Evolutionary conservation across 30 jellyfish, hydroid and myxozoan species (phyloP).

Genomic region (Chrysaora quinquecirrha): DNA sequence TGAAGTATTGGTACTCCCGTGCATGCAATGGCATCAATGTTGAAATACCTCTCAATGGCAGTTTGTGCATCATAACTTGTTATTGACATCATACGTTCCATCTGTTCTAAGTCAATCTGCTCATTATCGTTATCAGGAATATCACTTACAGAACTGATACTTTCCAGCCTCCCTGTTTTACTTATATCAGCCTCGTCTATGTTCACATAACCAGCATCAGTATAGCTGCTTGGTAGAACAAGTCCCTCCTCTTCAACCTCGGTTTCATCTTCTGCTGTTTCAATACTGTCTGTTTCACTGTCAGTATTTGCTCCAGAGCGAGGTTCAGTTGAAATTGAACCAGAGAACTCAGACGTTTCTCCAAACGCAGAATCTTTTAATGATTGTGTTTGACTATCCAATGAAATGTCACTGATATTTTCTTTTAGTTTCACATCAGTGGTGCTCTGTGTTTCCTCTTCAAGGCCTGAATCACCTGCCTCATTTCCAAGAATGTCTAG

Average conservation of each 20-base stretch:
- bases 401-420: conserved; percentile 41
- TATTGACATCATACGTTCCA: conserved; percentile 77
- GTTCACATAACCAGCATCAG: conserved; percentile 83
- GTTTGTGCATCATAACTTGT: conserved; percentile 82
- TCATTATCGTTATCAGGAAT: conserved; percentile 78
- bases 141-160: conserved; percentile 80
- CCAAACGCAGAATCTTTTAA: conserved; percentile 57
- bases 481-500: conserved; percentile 52
- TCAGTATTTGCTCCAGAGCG: conserved; percentile 23
- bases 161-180: conserved; percentile 40
- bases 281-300: conserved; percentile 26
- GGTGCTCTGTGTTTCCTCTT: conserved; percentile 74
- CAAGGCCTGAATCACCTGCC: conserved; percentile 87
- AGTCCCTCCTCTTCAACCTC: conserved; percentile 84
- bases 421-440: conserved; percentile 22
- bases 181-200: conserved; percentile 66
- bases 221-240: conserved; percentile 88
- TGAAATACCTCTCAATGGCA: conserved; percentile 85
- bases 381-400: conserved; percentile 38
- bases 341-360: conserved; percentile 30
- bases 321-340: conserved; percentile 31
- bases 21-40: conserved; percentile 97
- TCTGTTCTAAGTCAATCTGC: conserved; percentile 70
- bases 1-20: conserved; percentile 93
- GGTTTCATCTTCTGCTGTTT: conserved; percentile 51